Conservation (phyloP, 1,140 invertebrate genomes). For the Panulirus ornatus region DNA sequence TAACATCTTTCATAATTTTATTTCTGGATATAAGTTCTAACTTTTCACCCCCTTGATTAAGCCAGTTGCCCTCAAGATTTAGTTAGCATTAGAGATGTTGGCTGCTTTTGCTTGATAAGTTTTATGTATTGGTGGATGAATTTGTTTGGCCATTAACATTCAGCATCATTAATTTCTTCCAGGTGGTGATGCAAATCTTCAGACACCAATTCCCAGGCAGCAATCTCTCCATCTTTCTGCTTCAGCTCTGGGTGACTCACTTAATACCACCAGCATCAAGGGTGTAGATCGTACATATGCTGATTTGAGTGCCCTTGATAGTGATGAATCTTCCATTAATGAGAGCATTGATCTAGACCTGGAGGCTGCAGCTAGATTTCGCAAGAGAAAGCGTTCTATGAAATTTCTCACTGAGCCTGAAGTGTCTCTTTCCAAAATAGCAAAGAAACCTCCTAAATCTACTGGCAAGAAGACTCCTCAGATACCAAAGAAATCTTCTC, state of each 20-base stretch:
- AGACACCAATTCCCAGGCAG: background rate
- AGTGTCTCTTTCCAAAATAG: background rate
- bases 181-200: background rate
- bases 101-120: no score
- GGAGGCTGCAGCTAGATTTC: background rate
- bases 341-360: constrained; percentile 16
- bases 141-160: no score
- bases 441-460: background rate
- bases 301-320: background rate
- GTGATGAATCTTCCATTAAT: constrained; percentile 15
- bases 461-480: no score
- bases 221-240: background rate
- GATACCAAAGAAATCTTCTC: background rate
- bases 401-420: background rate
- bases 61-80: no score
- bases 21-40: no score
- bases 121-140: no score
- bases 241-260: background rate
- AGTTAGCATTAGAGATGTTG: no score
- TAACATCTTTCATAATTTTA: no score
- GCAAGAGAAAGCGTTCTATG: background rate
- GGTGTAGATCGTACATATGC: constrained; percentile 8
- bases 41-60: no score
- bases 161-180: no score
- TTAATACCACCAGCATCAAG: constrained; percentile 19